Evolutionary conservation across 30 jellyfish, hydroid and myxozoan genomes (phyloP).

Genomic region (Nemopilema nomurai): DNA sequence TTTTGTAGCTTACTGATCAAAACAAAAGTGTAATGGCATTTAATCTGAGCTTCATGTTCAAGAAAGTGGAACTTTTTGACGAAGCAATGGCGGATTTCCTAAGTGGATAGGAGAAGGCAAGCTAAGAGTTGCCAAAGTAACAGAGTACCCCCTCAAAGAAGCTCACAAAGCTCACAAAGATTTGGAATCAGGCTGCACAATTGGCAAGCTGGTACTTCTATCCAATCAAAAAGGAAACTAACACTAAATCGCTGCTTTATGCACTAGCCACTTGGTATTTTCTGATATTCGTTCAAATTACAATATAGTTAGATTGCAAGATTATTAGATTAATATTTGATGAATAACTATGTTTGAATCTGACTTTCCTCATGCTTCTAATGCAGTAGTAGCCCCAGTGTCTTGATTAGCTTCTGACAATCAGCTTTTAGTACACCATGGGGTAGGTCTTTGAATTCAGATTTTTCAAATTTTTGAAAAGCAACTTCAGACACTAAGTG

Average conservation of each 20-base stretch:
- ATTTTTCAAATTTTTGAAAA: background rate
- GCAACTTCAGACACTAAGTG: too few relatives aligned
- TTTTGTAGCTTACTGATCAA: constrained; percentile 69
- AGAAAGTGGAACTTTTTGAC: constrained; percentile 52
- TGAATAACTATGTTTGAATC: too few relatives aligned
- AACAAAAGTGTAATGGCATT: constrained; percentile 89
- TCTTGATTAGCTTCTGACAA: background rate
- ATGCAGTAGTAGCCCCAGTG: background rate
- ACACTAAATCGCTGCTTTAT: background rate
- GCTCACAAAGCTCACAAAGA: constrained; percentile 86
- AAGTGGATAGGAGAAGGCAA: constrained; percentile 81
- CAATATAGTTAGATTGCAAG: background rate
- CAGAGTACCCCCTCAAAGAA: constrained; percentile 68
- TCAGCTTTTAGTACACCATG: background rate
- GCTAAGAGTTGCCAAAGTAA: constrained; percentile 80
- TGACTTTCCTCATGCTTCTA: background rate
- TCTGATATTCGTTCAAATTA: too few relatives aligned
- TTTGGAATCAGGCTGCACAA: constrained; percentile 83
- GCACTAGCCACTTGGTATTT: background rate
- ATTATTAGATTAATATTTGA: too few relatives aligned
- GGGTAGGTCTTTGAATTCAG: too few relatives aligned
- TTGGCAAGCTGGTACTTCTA: constrained; percentile 79
- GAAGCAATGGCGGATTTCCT: constrained; percentile 71
- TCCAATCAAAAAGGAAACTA: constrained; percentile 29
- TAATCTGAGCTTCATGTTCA: constrained; percentile 80